phyloP scores from a whole-genome alignment of 2,888 invertebrate genomes.

The Orchesella flavescens region DNA sequence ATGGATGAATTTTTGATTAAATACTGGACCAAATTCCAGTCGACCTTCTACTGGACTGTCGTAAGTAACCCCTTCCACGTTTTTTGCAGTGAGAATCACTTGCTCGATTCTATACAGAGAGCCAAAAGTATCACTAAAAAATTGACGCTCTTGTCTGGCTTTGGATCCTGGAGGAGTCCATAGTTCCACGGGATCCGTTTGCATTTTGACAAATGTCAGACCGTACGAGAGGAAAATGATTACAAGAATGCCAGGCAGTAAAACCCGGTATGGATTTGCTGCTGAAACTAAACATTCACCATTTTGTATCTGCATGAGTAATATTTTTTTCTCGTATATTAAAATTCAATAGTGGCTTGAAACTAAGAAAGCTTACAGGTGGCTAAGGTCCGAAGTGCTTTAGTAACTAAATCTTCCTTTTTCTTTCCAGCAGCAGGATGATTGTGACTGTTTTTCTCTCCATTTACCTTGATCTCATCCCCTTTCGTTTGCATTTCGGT shows the following conservation, averaged over 20 bases:
- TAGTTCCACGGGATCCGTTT: constrained; percentile 95
- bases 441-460: constrained; percentile 1
- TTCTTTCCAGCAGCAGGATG: not conserved
- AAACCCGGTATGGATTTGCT: constrained; percentile 54
- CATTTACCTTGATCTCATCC: constrained; percentile 1
- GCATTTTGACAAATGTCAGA: constrained; percentile 83
- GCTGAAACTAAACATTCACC: constrained; percentile 63
- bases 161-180: constrained; percentile 95
- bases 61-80: constrained; percentile 22
- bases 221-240: constrained; percentile 81
- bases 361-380: constrained; percentile 17
- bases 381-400: not conserved
- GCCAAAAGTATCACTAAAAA: constrained; percentile 93
- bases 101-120: constrained; percentile 97
- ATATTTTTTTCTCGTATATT: no score
- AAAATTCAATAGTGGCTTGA: not conserved
- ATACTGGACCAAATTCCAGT: constrained; percentile 85
- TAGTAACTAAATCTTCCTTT: constrained; percentile 12
- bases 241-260: constrained; percentile 55
- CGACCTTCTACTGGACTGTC: constrained; percentile 24
- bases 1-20: constrained; percentile 85
- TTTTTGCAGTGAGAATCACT: constrained; percentile 81
- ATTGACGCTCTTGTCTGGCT: constrained; percentile 90
- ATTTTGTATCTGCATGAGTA: no score
- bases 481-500: constrained; percentile 41